Base-by-base conservation (phyloP, 37 sponge, comb jelly and placozoan species). In the Ianthella basta region DNA sequence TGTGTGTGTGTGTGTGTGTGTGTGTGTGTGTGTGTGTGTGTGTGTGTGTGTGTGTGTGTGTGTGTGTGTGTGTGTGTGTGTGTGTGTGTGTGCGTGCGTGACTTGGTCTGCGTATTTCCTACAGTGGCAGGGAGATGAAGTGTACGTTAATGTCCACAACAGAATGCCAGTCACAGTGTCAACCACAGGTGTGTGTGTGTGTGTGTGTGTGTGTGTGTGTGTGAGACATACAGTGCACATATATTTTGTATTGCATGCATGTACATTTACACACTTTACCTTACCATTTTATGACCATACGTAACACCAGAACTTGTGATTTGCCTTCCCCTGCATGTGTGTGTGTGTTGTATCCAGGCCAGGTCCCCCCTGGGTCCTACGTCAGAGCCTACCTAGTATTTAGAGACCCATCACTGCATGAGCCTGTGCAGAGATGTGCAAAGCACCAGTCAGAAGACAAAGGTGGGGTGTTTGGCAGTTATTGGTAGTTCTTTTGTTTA, bases 311-410 rank as follows among this genome's bases (percentile, higher is more conserved):
- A 8, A 8, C 50, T 3, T 44, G 50, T 44, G 50, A 44, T 44
- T 3, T 44, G 50, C 50, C 50, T 44, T 8, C 50, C 50, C 8
- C 6, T 44, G 50, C 50, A 44, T 44, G 50, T 44, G n/a, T n/a
- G n/a, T n/a, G n/a, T 44, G 50, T 44, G 50, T 8, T 44, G 50
- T 3, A 8, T 8, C 3, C 8, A 44, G 50, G 50, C 8, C 6
- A 44, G 8, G 34, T 69, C 8, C 70, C 70, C 8, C 34, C 34
- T 18, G 70, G 34, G 12, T n/a, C 34, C 29, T n/a, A 34, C 27
- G 70, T 69, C 33, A 69, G 70, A 33, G 70, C 70, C 4, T 69
- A 69, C 34, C 70, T 69, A 1, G 70, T 69, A 0, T 69, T 32
- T 6, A 30, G 70, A 35, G 70, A 35, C 34, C 29, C 50, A 3